A percentile compares a stretch with the other conserved stretches of the same genome.
phyloP scores from a whole-genome alignment of 1,140 invertebrate genomes.

The Stegodyphus dumicola region DNA sequence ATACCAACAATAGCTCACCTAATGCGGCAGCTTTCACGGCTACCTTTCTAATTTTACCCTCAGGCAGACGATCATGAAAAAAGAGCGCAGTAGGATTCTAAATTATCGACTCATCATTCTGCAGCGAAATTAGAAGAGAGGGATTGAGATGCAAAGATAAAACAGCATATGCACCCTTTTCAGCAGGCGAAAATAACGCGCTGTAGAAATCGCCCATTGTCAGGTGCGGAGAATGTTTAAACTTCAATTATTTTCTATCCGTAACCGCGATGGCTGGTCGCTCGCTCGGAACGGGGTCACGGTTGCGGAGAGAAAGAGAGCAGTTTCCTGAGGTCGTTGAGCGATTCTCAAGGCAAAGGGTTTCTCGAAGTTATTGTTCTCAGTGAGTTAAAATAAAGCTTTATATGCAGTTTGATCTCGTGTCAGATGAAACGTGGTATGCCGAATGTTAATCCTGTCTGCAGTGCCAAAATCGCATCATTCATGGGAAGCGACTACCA shows the following conservation, averaged over 20 bases:
- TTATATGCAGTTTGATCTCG: too few species aligned
- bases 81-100: too few species aligned
- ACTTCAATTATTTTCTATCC: conserved; percentile 54
- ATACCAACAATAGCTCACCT: conserved; percentile 9
- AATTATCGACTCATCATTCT: too few species aligned
- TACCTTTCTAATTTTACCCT: conserved; percentile 43
- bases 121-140: conserved; percentile 22
- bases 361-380: conserved; percentile 30
- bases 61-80: neutral
- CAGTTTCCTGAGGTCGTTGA: conserved; percentile 46
- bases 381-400: too few species aligned
- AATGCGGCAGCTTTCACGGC: conserved; percentile 29
- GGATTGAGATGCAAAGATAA: too few species aligned
- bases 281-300: conserved; percentile 55
- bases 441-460: too few species aligned
- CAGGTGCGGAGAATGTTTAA: conserved; percentile 52
- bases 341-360: conserved; percentile 54
- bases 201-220: conserved; percentile 43
- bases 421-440: too few species aligned
- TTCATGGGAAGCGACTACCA: too few species aligned
- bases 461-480: too few species aligned
- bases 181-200: neutral
- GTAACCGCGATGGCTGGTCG: conserved; percentile 9
- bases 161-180: too few species aligned
- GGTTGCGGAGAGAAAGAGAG: conserved; percentile 51